Percentiles rank a stretch among this genome's conserved stretches.
Evolutionary conservation across 2,113 vertebrate species (phyloP).

Genomic region (Ictidomys tridecemlineatus): DNA sequence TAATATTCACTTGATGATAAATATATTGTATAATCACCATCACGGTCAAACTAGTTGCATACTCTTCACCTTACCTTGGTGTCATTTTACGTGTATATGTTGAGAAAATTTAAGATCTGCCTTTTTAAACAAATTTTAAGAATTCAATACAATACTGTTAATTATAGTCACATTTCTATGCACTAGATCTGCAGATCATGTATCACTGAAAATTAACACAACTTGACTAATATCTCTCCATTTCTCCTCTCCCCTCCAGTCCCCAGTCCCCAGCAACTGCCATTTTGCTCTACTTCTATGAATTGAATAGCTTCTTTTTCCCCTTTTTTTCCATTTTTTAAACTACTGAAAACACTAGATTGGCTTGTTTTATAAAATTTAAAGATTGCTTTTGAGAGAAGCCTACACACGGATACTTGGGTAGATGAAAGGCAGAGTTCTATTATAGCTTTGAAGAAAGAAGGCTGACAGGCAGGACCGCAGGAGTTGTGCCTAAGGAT

Average conservation of each 20-base stretch:
- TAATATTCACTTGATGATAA: neutral
- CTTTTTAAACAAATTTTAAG: neutral
- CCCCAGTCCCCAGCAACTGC: rapidly evolving
- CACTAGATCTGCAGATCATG: neutral
- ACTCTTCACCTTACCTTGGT: neutral
- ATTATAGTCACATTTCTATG: neutral
- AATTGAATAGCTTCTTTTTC: neutral
- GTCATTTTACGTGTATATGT: neutral
- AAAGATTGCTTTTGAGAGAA: neutral
- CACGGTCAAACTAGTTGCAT: neutral
- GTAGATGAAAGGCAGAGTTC: neutral
- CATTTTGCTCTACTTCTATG: neutral
- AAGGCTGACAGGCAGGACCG: neutral
- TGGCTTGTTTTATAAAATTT: neutral
- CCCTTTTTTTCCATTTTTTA: neutral
- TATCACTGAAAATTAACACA: neutral
- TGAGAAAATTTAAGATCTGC: no score
- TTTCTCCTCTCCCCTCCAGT: rapidly evolving
- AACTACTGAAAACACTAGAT: neutral
- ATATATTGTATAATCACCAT: neutral
- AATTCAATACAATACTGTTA: neutral
- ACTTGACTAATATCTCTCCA: neutral
- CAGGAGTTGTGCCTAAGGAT: no score
- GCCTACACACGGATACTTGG: neutral
- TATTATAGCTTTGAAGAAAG: neutral